Percentiles rank a stretch among this genome's conserved stretches.
Evolutionary conservation across 2,797 vertebrate species (phyloP).

Genomic region (Gambelia wislizenii): DNA sequence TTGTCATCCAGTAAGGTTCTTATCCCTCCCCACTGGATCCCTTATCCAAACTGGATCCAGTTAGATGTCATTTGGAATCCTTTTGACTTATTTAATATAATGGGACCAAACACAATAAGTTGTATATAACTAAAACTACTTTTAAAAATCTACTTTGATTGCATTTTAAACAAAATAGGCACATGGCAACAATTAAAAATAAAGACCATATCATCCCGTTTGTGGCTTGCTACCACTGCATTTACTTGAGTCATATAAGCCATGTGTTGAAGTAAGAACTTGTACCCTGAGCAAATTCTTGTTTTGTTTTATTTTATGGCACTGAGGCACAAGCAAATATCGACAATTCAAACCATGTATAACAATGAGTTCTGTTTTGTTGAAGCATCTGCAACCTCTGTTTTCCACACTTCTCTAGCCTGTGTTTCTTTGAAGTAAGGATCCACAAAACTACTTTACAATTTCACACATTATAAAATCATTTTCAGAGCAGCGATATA

Average conservation of each 20-base stretch:
- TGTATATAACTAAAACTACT: background rate
- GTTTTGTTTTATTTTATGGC: background rate
- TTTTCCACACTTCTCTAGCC: background rate
- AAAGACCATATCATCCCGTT: background rate
- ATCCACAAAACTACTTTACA: background rate
- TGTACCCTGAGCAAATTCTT: too few relatives aligned
- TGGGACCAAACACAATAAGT: background rate
- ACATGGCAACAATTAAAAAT: background rate
- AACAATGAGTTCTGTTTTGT: background rate
- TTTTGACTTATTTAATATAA: background rate
- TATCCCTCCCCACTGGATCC: background rate
- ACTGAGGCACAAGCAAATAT: background rate
- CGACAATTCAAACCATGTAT: background rate
- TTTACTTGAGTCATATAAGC: background rate
- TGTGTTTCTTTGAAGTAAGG: background rate
- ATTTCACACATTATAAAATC: background rate
- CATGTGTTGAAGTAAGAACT: background rate
- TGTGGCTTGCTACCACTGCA: background rate
- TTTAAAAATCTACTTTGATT: background rate
- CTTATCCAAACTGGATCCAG: background rate
- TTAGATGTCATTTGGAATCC: background rate
- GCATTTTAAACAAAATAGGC: background rate
- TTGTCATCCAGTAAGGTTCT: background rate
- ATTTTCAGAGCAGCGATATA: slow-evolving; percentile 14
- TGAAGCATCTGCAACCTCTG: background rate